Evolutionary conservation across 1,140 invertebrate species (phyloP).

Genomic region (Macrobrachium nipponense): DNA sequence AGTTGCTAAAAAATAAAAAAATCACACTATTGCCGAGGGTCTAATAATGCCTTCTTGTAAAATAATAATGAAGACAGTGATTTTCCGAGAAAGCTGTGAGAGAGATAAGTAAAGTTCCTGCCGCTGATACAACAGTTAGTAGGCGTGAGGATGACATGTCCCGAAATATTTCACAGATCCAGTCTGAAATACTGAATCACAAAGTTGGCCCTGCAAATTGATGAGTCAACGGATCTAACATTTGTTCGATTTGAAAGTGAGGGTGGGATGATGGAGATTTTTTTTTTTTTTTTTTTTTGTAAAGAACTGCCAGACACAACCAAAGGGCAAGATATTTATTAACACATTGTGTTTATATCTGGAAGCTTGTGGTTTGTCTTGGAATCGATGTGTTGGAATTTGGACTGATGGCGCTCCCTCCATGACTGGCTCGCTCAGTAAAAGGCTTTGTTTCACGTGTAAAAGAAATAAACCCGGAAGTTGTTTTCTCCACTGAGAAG

Average conservation of each 20-base stretch:
- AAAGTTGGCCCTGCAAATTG: slow-evolving; percentile 22
- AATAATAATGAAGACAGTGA: too few species aligned
- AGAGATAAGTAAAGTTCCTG: not conserved
- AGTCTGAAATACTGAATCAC: slow-evolving; percentile 19
- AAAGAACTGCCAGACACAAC: slow-evolving; percentile 4
- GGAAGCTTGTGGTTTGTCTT: slow-evolving; percentile 27
- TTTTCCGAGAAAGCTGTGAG: too few species aligned
- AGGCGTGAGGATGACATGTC: not conserved
- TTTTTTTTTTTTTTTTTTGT: not conserved
- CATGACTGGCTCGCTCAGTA: slow-evolving; percentile 14
- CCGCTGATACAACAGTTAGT: not conserved
- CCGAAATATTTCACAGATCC: slow-evolving; percentile 22
- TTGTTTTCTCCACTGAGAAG: too few species aligned
- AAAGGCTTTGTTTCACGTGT: slow-evolving; percentile 4
- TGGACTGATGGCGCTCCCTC: slow-evolving; percentile 24
- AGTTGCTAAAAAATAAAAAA: slow-evolving; percentile 27
- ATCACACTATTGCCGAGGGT: not conserved
- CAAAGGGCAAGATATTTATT: slow-evolving; percentile 22
- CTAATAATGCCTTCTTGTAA: slow-evolving; percentile 33
- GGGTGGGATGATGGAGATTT: not conserved
- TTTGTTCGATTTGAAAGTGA: not conserved
- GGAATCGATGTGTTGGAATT: slow-evolving; percentile 25
- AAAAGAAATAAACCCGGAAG: slow-evolving; percentile 26
- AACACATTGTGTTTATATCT: not conserved
- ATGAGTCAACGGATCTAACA: not conserved